phyloP scores from a whole-genome alignment of 2,888 invertebrate genomes.

The Drosophila borborema region DNA sequence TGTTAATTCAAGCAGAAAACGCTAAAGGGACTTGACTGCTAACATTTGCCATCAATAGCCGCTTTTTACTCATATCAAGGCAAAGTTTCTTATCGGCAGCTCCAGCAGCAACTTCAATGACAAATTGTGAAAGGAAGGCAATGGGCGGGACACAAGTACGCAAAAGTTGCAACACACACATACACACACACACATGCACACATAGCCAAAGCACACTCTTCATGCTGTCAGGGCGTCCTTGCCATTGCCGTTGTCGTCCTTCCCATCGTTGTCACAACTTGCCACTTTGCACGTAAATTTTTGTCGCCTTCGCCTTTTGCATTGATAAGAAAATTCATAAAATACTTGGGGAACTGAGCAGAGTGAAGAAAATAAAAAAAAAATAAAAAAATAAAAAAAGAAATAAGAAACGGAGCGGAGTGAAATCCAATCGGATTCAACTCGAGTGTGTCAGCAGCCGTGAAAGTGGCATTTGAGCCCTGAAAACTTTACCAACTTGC shows the following conservation, averaged over 20 bases:
- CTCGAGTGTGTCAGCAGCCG: constrained; percentile 74
- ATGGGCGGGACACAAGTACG: constrained; percentile 29
- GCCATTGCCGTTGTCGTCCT: constrained; percentile 8
- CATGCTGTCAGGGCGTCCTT: constrained; percentile 17
- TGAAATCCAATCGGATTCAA: constrained; percentile 68
- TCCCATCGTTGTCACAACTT: constrained; percentile 68
- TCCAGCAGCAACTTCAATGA: constrained; percentile 74
- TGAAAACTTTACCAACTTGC: constrained; percentile 77
- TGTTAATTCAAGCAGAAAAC: constrained; percentile 30
- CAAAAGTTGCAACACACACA: constrained; percentile 39
- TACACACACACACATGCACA: background rate
- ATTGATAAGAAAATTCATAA: constrained; percentile 82
- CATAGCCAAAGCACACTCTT: constrained; percentile 29
- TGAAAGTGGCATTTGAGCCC: constrained; percentile 78
- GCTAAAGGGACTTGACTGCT: constrained; percentile 42
- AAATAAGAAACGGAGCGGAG: constrained; percentile 9
- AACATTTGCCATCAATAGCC: constrained; percentile 68
- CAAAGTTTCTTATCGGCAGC: constrained; percentile 75
- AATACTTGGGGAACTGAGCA: constrained; percentile 57
- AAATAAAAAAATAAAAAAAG: background rate
- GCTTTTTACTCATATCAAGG: constrained; percentile 68
- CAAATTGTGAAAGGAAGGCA: constrained; percentile 69
- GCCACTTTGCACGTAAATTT: constrained; percentile 79
- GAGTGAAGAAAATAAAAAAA: constrained; percentile 7
- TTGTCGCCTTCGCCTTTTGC: constrained; percentile 69